Base-by-base conservation (phyloP, 2,888 invertebrate genomes). In the Drosophila peninsularis region DNA sequence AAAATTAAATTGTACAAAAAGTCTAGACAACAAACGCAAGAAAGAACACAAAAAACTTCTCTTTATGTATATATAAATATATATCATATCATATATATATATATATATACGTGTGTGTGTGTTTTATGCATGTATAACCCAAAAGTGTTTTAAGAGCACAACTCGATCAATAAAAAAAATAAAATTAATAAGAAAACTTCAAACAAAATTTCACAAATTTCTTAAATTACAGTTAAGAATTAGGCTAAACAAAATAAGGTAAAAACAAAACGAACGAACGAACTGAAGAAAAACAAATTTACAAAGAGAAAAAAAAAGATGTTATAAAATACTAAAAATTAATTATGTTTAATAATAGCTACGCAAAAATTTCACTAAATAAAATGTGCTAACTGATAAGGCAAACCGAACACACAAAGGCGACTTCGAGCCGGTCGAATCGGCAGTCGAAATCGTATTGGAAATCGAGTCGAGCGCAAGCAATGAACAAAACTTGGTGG, bases 141-240 rank as follows among this genome's bases (percentile, higher is more conserved):
- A 75, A 75, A 80, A 71, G 81, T 81, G 73, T 78, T 82, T 82
- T 83, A 66, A 76, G 81, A 82, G 83, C 70, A 84, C 82, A 81
- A 82, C 82, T 83, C 82, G 72, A 34, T 75, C 56, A 53, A 63
- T 41, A 60, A 39, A 60, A 45, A 58, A 24, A 24, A 24, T n/a
- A 24, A 24, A 24, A 24, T 2, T 24, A 24, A 58, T 32, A 34
- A 70, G 54, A 30, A 30, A 30, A 30, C 30, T 30, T 45, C 56
- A 61, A 53, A 72, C 68, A 79, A 57, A 69, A 71, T 64, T 62
- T 56, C 56, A 65, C 62, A 71, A 62, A 60, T 58, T 69, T 61
- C 73, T 74, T 71, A 73, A 68, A 49, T 53, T 50, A 50, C 21
- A 10, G 17, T 50, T 50, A 54, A 73, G 60, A 52, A 62, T 54